Percentiles rank a stretch among this genome's conserved stretches.
Conservation (phyloP, 2,888 invertebrate species). For the Eulithis testata region DNA sequence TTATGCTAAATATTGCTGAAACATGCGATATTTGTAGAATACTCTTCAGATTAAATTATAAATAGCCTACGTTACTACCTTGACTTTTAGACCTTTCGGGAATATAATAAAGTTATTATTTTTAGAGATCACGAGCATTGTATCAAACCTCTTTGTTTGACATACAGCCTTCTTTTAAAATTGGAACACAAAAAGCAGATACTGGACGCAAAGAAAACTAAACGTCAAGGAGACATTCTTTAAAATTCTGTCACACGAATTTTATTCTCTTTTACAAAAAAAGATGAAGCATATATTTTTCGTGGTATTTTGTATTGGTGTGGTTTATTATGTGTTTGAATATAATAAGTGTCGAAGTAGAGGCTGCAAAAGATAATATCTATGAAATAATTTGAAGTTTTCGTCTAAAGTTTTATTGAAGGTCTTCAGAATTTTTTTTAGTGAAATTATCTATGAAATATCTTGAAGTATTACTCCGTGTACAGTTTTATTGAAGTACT, state of each 20-base stretch:
- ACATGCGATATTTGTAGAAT: conserved; percentile 2
- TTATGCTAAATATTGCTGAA: not conserved
- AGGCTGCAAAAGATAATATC: conserved; percentile 1
- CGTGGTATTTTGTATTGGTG: conserved; percentile 25
- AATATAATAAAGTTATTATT: conserved; percentile 1
- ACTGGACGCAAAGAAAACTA: conserved; percentile 5
- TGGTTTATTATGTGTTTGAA: conserved; percentile 23
- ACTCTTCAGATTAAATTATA: conserved; percentile 12
- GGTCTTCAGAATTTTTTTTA: too few relatives aligned
- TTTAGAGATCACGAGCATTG: conserved; percentile 11
- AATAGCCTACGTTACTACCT: conserved; percentile 9
- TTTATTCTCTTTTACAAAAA: not conserved
- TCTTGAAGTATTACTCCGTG: too few relatives aligned
- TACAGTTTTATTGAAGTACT: too few relatives aligned
- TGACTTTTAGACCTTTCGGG: conserved; percentile 7
- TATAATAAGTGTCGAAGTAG: conserved; percentile 13
- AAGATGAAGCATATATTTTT: conserved; percentile 25
- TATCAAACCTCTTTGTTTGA: conserved; percentile 17
- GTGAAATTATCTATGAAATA: too few relatives aligned
- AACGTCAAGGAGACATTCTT: not conserved
- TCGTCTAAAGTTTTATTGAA: too few relatives aligned
- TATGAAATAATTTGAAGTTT: not conserved
- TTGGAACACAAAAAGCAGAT: conserved; percentile 8
- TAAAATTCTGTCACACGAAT: too few relatives aligned
- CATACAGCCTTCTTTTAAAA: conserved; percentile 22